Conservation (phyloP, 2,888 invertebrate species). For the Phragmatobia fuliginosa region DNA sequence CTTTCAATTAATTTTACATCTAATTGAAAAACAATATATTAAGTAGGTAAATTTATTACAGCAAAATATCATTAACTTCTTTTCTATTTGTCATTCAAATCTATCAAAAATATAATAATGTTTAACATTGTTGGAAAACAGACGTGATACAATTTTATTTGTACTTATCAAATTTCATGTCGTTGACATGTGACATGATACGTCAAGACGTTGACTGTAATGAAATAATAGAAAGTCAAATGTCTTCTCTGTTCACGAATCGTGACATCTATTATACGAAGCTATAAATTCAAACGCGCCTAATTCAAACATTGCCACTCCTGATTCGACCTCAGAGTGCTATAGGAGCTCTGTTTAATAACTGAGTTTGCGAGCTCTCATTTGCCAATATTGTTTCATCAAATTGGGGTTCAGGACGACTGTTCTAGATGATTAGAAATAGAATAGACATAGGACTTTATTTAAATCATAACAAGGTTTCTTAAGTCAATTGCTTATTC, state of each 20-base stretch:
- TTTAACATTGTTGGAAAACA: too few species aligned
- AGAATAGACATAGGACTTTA: not conserved
- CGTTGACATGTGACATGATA: not conserved
- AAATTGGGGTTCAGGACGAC: not conserved
- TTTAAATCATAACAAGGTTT: not conserved
- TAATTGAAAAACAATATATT: too few species aligned
- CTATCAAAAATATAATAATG: not conserved
- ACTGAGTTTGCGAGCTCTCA: constrained; percentile 13
- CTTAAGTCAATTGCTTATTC: too few species aligned
- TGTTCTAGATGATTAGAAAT: too few species aligned
- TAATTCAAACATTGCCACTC: not conserved
- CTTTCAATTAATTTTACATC: too few species aligned
- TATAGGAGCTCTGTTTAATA: constrained; percentile 10
- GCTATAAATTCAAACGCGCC: not conserved
- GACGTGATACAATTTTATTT: not conserved
- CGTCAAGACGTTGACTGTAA: not conserved
- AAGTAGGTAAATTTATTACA: too few species aligned
- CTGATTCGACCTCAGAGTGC: not conserved
- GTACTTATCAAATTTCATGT: not conserved
- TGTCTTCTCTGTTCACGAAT: not conserved
- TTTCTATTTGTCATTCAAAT: too few species aligned
- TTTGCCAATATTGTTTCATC: constrained; percentile 19
- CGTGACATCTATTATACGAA: not conserved
- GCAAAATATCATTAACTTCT: too few species aligned
- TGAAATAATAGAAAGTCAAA: not conserved